phyloP scores from a whole-genome alignment of 2,797 vertebrate genomes.

The Sardinella longiceps region DNA sequence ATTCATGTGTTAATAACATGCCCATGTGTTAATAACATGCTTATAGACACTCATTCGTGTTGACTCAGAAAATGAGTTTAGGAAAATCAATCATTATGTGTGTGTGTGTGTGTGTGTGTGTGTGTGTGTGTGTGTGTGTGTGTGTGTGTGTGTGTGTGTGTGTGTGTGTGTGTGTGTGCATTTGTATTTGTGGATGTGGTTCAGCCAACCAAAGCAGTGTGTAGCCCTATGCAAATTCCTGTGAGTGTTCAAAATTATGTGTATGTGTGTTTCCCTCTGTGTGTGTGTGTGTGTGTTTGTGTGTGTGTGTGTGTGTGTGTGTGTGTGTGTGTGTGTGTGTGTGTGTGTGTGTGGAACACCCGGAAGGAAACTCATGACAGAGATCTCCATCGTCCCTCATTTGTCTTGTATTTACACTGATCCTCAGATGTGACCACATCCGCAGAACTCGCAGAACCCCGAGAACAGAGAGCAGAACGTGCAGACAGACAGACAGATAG shows the following conservation, averaged over 20 bases:
- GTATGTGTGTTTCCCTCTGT: not conserved
- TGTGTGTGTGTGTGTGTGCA: not conserved
- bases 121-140: not conserved
- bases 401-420: conserved; percentile 3
- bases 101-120: not conserved
- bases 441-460: not conserved
- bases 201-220: no score
- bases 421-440: not conserved
- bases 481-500: not conserved
- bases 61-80: no score
- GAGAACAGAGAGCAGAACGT: not conserved
- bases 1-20: not conserved
- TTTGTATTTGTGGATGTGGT: not conserved
- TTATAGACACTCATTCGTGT: not conserved
- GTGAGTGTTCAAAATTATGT: no score
- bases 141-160: not conserved
- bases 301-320: not conserved
- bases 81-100: not conserved
- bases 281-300: not conserved
- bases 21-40: not conserved
- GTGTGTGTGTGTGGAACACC: not conserved
- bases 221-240: no score
- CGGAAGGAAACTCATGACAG: not conserved
- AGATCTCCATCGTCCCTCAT: not conserved
- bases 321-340: not conserved